Percentiles rank a stretch among this genome's conserved stretches.
phyloP scores from a whole-genome alignment of 2,113 vertebrate species.

The Galemys pyrenaicus region DNA sequence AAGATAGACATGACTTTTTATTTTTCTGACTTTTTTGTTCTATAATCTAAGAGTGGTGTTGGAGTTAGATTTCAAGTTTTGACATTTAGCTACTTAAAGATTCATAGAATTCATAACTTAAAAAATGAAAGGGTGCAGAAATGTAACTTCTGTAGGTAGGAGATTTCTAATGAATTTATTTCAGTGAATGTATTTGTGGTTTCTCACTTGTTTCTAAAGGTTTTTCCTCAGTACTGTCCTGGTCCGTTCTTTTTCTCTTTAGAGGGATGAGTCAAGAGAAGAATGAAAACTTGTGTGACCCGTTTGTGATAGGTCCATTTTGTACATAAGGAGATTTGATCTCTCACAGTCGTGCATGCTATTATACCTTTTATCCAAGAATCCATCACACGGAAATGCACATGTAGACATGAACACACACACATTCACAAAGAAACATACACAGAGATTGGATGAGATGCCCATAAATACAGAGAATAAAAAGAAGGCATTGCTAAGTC shows the following conservation, averaged over 20 bases:
- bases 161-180: neutral
- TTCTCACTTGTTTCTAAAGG: neutral
- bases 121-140: constrained; percentile 52
- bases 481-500: neutral
- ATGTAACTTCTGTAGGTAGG: constrained; percentile 16
- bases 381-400: neutral
- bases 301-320: neutral
- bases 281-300: neutral
- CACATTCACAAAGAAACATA: neutral
- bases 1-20: constrained; percentile 59
- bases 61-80: constrained; percentile 63
- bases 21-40: constrained; percentile 12
- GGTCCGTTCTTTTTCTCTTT: neutral
- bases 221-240: neutral
- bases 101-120: constrained; percentile 42
- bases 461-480: neutral
- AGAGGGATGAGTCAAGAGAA: neutral
- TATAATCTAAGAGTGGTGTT: constrained; percentile 46
- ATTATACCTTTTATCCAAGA: neutral
- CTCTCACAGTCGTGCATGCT: neutral
- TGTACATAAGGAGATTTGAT: neutral
- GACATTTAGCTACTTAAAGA: constrained; percentile 61
- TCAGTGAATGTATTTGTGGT: neutral
- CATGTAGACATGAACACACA: too few species aligned
- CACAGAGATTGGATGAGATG: neutral